Evolutionary conservation across 2,888 invertebrate genomes (phyloP).

Genomic region (Diplazon laetatorius): DNA sequence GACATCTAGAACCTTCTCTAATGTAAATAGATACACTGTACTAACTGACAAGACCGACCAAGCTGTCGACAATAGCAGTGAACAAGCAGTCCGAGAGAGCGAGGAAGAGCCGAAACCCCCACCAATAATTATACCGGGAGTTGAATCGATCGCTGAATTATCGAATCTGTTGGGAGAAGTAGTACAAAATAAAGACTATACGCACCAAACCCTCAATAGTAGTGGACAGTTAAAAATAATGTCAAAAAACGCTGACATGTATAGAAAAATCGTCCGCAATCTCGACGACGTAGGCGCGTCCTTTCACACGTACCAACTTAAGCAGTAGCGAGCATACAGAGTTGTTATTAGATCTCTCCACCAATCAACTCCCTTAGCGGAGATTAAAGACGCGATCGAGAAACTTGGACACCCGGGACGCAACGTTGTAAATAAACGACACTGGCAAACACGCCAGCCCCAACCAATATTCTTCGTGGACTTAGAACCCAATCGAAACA

Average conservation of each 20-base stretch:
- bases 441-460: slow-evolving; percentile 42
- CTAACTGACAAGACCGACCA: slow-evolving; percentile 25
- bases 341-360: slow-evolving; percentile 61
- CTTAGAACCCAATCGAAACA: slow-evolving; percentile 51
- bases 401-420: slow-evolving; percentile 56
- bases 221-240: slow-evolving; percentile 48
- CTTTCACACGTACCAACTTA: slow-evolving; percentile 60
- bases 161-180: slow-evolving; percentile 17
- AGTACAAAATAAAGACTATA: too few relatives aligned
- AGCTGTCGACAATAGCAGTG: slow-evolving; percentile 31
- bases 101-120: slow-evolving; percentile 28
- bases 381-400: slow-evolving; percentile 58
- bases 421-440: slow-evolving; percentile 54
- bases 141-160: slow-evolving; percentile 44
- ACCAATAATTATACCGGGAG: slow-evolving; percentile 50
- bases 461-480: slow-evolving; percentile 61
- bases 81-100: slow-evolving; percentile 26
- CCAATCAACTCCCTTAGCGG: slow-evolving; percentile 45
- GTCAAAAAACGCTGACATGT: slow-evolving; percentile 35
- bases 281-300: slow-evolving; percentile 18
- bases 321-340: slow-evolving; percentile 54
- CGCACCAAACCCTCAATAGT: slow-evolving; percentile 36
- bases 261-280: slow-evolving; percentile 41
- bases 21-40: slow-evolving; percentile 38
- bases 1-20: slow-evolving; percentile 9